A percentile compares a stretch with the other conserved stretches of the same genome.
Evolutionary conservation across 1,140 invertebrate genomes (phyloP).

Genomic region (Spodoptera frugiperda): DNA sequence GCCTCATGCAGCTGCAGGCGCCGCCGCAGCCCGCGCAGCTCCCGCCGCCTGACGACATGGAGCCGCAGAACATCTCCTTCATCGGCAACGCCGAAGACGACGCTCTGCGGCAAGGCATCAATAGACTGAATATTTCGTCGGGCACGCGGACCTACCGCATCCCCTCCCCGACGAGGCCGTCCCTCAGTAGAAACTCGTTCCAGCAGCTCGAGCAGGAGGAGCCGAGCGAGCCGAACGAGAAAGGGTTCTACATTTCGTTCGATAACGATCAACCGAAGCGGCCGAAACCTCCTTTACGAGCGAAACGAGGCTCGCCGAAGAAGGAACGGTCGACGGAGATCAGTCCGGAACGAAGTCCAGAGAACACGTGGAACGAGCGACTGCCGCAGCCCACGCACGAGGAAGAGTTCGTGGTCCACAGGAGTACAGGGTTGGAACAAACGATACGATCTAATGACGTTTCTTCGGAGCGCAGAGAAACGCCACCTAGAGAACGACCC

Average conservation of each 20-base stretch:
- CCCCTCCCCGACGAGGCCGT: constrained; percentile 92
- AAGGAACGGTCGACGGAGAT: constrained; percentile 87
- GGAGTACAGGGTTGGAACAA: constrained; percentile 46
- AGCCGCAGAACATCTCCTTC: constrained; percentile 96
- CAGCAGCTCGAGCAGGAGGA: constrained; percentile 87
- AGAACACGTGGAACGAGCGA: constrained; percentile 64
- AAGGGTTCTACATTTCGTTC: constrained; percentile 98
- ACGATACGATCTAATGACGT: constrained; percentile 55
- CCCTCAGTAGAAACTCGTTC: constrained; percentile 90
- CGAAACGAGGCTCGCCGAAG: constrained; percentile 92
- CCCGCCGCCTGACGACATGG: constrained; percentile 92
- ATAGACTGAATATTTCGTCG: constrained; percentile 93
- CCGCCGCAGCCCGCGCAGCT: constrained; percentile 78
- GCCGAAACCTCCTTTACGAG: constrained; percentile 94
- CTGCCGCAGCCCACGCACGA: constrained; percentile 50
- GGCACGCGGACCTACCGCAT: constrained; percentile 95
- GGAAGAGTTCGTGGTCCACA: constrained; percentile 63
- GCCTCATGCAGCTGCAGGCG: constrained; percentile 78
- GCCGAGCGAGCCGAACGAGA: constrained; percentile 87
- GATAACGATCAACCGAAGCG: constrained; percentile 95
- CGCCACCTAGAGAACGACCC: constrained; percentile 59
- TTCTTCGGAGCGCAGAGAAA: constrained; percentile 57
- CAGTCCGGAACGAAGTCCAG: constrained; percentile 76
- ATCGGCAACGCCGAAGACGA: constrained; percentile 90
- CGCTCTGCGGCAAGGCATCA: constrained; percentile 88